phyloP scores from a whole-genome alignment of 2,113 vertebrate genomes.

The Mobula birostris region DNA sequence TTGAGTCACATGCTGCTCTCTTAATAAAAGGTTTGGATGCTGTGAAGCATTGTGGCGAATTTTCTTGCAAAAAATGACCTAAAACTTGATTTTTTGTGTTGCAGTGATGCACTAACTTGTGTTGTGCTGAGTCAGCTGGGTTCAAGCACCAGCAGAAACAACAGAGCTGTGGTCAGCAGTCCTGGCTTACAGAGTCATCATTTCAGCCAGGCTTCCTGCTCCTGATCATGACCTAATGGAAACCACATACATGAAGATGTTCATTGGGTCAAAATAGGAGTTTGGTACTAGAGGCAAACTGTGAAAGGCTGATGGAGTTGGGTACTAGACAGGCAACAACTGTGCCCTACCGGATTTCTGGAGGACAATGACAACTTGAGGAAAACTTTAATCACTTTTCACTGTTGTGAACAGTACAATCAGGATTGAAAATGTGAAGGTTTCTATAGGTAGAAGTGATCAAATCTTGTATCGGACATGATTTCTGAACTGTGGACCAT shows the following conservation, averaged over 20 bases:
- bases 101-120: neutral
- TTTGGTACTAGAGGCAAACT: neutral
- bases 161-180: neutral
- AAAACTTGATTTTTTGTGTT: neutral
- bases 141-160: neutral
- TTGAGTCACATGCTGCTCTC: neutral
- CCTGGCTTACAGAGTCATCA: neutral
- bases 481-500: neutral
- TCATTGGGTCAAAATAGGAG: neutral
- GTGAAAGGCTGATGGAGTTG: neutral
- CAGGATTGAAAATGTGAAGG: neutral
- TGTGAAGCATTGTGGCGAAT: neutral
- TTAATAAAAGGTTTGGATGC: neutral
- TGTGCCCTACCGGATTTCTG: too few species aligned
- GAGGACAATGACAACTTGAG: neutral
- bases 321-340: neutral
- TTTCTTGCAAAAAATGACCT: neutral
- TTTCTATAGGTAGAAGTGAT: neutral
- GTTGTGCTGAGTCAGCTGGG: neutral
- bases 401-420: too few species aligned
- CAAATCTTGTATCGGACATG: neutral
- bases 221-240: neutral
- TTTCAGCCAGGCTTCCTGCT: neutral
- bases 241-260: neutral
- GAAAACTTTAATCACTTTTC: neutral